phyloP scores from a whole-genome alignment of 2,888 invertebrate genomes.

The Drosophila macrothrix region DNA sequence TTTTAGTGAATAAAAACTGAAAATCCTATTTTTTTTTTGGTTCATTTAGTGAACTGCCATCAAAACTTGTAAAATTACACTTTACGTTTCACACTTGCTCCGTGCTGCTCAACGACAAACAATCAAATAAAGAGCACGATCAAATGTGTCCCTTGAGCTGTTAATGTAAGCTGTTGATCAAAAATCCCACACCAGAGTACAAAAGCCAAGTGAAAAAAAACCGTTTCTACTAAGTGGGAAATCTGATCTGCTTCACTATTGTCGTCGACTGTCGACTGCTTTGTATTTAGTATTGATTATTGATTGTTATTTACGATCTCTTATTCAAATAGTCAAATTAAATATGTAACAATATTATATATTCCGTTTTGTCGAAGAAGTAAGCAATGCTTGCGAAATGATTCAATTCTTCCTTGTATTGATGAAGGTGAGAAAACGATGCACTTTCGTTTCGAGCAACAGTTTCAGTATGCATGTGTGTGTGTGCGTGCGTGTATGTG shows the following conservation, averaged over 20 bases:
- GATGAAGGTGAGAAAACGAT: background rate
- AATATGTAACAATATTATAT: background rate
- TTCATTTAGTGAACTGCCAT: background rate
- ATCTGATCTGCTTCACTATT: background rate
- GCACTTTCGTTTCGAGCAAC: slow-evolving; percentile 9
- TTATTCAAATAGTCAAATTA: background rate
- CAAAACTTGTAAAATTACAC: background rate
- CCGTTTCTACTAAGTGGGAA: background rate
- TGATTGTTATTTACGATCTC: background rate
- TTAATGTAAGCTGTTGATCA: background rate
- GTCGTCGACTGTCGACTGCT: background rate
- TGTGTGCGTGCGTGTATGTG: background rate
- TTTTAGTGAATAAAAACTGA: background rate
- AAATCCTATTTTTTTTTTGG: background rate
- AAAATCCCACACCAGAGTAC: background rate
- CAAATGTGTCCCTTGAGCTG: background rate
- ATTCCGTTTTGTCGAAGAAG: background rate
- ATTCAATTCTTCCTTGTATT: background rate
- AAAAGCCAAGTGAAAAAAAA: background rate
- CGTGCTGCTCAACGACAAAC: background rate
- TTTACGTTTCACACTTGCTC: background rate
- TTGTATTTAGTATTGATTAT: background rate
- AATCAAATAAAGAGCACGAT: background rate
- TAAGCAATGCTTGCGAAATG: background rate
- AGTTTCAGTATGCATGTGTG: slow-evolving; percentile 7